Evolutionary conservation across 2,113 vertebrate genomes (phyloP), one percentile per base, ranked within the genome.

Genomic region (Okapia johnstoni): DNA sequence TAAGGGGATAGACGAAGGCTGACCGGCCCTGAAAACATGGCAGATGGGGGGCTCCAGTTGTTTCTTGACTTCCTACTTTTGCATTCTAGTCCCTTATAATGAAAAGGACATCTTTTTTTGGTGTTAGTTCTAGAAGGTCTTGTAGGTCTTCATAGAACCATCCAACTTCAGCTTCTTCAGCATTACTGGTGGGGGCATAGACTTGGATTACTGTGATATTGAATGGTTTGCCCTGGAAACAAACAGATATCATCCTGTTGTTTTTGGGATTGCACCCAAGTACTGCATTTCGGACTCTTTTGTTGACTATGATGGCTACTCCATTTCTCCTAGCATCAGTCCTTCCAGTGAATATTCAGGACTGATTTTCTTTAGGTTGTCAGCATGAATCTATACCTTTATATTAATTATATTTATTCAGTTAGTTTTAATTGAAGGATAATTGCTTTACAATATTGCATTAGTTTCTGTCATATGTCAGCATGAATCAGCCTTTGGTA

Each of bases 11-110:
- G 16, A 70, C 21, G 50, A 46, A 89, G 33, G 54, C 33, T 80
- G 83, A 84, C 46, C 88, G 61, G 57, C 85, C 36, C 88, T 13
- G 48, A 96, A 98, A 99, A 99, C 98, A 99, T 99, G 98, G 98
- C 98, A 98, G 95, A 94, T 14, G 88, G 1, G 33, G 88, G 2
- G 43, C 40, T 40, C 40, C 40, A 40, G 3, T 40, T 40, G 40
- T 63, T 63, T 63, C 33, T 66, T n/a, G 63, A n/a, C 63, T 66
- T 66, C 4, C 8, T 66, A 66, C 63, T 66, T 66, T 66, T n/a
- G 63, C 16, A n/a, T 66, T 66, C 63, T 33, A 66, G 33, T 19
- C 16, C 33, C 61, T 16, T 66, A 5, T 66, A 3, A 66, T 66
- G 63, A 66, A n/a, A 63, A 66, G 33, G 33, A 66, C 8, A 66